Base-by-base conservation (phyloP, 2,113 vertebrate species). In the Gadus macrocephalus region DNA sequence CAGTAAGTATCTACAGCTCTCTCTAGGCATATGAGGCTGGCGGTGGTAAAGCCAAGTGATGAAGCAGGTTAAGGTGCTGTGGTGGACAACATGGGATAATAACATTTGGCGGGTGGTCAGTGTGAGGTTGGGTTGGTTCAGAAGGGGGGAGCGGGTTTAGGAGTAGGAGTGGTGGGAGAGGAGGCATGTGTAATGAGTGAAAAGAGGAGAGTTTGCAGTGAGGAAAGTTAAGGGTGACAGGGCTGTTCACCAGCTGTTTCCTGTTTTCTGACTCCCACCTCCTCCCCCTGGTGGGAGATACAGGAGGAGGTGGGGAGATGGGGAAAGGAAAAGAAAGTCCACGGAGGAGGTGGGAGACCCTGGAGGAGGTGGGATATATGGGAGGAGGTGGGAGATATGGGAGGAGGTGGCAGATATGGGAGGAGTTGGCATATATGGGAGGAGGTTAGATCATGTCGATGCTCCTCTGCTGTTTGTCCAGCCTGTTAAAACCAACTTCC, bases 191-290 rank as follows among this genome's bases (percentile, higher is more conserved):
- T 53, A 49, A 55, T 14, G 11, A 3, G 20, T 20, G 64, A 20
- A 56, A 16, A 58, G 31, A 66, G 59, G 64, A 75, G 73, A 66
- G 56, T 49, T 15, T 25, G 71, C 38, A 62, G 12, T 67, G 72
- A 82, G 53, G 61, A 62, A 11, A 49, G 42, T 1, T 42, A 31
- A 65, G 25, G 66, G 78, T 35, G 74, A 81, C 25, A 49, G 35
- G 0, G 69, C 69, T 75, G 67, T 58, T 65, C 67, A n/a, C 55
- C 89, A 90, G 86, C 89, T 90, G 87, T 69, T 90, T 90, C 89
- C 89, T 90, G 89, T 90, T 89, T 89, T 88, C 80, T 49, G 19
- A 73, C 72, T 66, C 73, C 75, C 82, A 81, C 81, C 85, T 80
- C 78, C 76, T 83, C 67, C 65, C 64, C 53, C 81, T 73, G 42